A percentile compares a stretch with the other conserved stretches of the same genome.
Evolutionary conservation across 2,113 vertebrate species (phyloP).

Genomic region (Anoura caudifer): DNA sequence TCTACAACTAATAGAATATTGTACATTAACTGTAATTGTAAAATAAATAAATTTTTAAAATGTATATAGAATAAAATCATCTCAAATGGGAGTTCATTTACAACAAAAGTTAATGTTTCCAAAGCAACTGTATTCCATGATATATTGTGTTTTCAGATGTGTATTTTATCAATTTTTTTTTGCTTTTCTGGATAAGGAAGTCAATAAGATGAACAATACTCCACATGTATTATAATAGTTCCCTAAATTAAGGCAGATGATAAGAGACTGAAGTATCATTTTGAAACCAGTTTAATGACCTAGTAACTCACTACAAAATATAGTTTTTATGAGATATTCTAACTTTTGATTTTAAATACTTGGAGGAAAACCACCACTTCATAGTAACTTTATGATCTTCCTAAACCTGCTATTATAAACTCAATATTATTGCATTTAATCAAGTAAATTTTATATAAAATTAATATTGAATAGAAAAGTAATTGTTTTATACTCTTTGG

Average conservation of each 20-base stretch:
- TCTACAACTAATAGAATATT: not conserved
- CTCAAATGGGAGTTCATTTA: not conserved
- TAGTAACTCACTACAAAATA: not conserved
- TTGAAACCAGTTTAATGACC: not conserved
- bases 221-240: not conserved
- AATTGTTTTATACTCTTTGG: not conserved
- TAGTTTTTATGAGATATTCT: not conserved
- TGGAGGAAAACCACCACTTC: not conserved
- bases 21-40: not conserved
- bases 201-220: not conserved
- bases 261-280: not conserved
- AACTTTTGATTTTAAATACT: not conserved
- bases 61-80: not conserved
- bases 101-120: not conserved
- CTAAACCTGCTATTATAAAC: not conserved
- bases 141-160: not conserved
- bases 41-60: not conserved
- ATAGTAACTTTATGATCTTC: not conserved
- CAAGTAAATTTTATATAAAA: not conserved
- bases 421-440: not conserved
- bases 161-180: not conserved
- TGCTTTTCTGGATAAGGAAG: not conserved
- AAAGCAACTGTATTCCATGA: not conserved
- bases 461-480: not conserved
- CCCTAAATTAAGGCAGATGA: not conserved